A percentile compares a stretch with the other conserved stretches of the same genome.
These are phyloP conservation scores for Oedothorax gibbosus DNA, from an alignment of 1,140 invertebrate genomes.

Conservation along the genomic window DNA sequence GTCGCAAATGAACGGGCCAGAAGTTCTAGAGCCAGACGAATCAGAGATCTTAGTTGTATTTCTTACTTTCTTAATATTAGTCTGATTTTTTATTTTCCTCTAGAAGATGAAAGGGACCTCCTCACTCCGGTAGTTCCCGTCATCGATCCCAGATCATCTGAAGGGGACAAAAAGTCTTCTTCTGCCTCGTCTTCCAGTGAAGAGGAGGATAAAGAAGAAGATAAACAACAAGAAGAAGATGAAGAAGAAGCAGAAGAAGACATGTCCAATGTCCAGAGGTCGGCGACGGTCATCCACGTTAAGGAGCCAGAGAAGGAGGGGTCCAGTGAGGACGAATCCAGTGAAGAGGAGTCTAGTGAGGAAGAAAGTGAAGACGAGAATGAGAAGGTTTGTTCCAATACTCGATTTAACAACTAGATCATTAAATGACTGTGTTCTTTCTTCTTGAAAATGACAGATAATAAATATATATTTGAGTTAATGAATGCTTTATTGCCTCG, in stretches of 20 bases:
- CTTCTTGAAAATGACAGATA: too few species aligned
- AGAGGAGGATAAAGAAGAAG: background rate
- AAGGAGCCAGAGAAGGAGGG: slow-evolving; percentile 41
- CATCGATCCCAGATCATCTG: slow-evolving; percentile 15
- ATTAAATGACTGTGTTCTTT: too few species aligned
- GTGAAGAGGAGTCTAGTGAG: slow-evolving; percentile 45
- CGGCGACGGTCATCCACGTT: slow-evolving; percentile 49
- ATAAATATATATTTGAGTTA: too few species aligned
- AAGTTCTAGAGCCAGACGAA: background rate
- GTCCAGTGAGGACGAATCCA: slow-evolving; percentile 39
- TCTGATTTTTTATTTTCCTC: background rate
- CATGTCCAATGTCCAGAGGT: slow-evolving; percentile 23
- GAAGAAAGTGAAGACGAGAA: slow-evolving; percentile 53
- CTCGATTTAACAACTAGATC: too few species aligned
- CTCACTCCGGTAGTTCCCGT: slow-evolving; percentile 50
- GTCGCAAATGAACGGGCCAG: background rate
- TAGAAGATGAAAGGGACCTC: slow-evolving; percentile 52
- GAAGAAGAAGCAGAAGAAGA: background rate
- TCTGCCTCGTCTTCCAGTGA: slow-evolving; percentile 15
- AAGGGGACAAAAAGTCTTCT: background rate
- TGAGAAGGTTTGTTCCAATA: slow-evolving; percentile 5
- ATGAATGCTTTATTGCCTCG: too few species aligned
- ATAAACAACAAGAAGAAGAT: slow-evolving; percentile 11
- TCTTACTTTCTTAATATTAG: background rate
- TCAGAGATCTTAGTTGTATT: background rate